Evolutionary conservation across 2,888 invertebrate genomes (phyloP).

Genomic region (Drosophila monieri): DNA sequence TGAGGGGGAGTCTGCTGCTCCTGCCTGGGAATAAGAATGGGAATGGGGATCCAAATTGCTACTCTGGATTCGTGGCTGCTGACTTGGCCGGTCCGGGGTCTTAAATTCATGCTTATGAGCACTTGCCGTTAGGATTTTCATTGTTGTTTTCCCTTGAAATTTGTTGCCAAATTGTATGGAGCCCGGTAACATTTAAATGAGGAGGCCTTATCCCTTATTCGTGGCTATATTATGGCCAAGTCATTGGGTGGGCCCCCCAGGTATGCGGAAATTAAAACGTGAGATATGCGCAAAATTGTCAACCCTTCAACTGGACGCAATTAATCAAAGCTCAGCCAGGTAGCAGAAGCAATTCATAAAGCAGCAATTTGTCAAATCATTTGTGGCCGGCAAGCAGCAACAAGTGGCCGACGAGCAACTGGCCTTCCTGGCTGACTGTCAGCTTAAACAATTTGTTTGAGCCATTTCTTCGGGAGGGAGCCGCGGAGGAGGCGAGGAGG

Average conservation of each 20-base stretch:
- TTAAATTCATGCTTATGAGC: constrained; percentile 53
- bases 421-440: constrained; percentile 70
- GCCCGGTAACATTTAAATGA: constrained; percentile 27
- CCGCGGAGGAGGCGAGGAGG: neutral
- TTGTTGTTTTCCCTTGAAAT: constrained; percentile 53
- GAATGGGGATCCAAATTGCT: constrained; percentile 54
- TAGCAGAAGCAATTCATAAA: constrained; percentile 68
- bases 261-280: constrained; percentile 54
- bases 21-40: constrained; percentile 8
- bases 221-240: constrained; percentile 9
- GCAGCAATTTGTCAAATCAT: constrained; percentile 79
- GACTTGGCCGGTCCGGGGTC: constrained; percentile 17
- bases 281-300: constrained; percentile 64
- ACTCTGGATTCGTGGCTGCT: constrained; percentile 58
- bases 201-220: neutral
- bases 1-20: constrained; percentile 7
- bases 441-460: constrained; percentile 80
- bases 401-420: constrained; percentile 57
- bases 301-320: constrained; percentile 67
- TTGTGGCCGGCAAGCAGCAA: constrained; percentile 56
- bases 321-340: constrained; percentile 60
- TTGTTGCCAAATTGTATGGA: constrained; percentile 42
- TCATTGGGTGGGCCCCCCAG: constrained; percentile 15
- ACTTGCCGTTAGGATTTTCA: constrained; percentile 65
- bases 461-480: constrained; percentile 60